A percentile compares a stretch with the other conserved stretches of the same genome.
Conservation (phyloP, 2,797 vertebrate species). For the Enteromius thamalakanensis region DNA sequence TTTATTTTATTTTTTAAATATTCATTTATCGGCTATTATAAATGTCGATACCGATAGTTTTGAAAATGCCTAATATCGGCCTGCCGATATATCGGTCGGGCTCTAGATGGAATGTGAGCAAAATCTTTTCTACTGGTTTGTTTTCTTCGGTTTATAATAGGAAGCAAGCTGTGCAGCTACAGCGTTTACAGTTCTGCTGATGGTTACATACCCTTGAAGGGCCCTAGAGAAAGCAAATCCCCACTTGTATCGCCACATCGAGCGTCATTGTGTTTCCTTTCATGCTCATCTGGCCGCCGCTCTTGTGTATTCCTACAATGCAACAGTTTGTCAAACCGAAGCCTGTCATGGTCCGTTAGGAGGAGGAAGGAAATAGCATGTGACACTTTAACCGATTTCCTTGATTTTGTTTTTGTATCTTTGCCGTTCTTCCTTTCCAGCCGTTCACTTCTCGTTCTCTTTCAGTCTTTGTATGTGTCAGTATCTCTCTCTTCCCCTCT, state of each 20-base stretch:
- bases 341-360: not conserved
- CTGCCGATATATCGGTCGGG: too few relatives aligned
- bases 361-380: not conserved
- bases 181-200: not conserved
- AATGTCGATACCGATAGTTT: too few relatives aligned
- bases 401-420: constrained; percentile 25
- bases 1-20: too few relatives aligned
- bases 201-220: not conserved
- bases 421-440: not conserved
- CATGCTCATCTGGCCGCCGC: not conserved
- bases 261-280: not conserved
- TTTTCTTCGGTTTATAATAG: not conserved
- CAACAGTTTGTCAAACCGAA: constrained; percentile 8
- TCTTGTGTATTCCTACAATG: constrained; percentile 4
- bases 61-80: too few relatives aligned
- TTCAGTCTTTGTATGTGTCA: not conserved
- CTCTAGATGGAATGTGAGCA: not conserved
- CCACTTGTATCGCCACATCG: not conserved
- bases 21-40: too few relatives aligned
- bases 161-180: not conserved
- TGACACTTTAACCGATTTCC: constrained; percentile 26
- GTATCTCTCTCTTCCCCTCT: constrained; percentile 4
- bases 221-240: not conserved
- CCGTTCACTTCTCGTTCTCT: not conserved
- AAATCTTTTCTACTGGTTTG: not conserved